Percentiles rank a stretch among this genome's conserved stretches.
phyloP scores from a whole-genome alignment of 2,888 invertebrate species.

The Muschampia plurimacula region DNA sequence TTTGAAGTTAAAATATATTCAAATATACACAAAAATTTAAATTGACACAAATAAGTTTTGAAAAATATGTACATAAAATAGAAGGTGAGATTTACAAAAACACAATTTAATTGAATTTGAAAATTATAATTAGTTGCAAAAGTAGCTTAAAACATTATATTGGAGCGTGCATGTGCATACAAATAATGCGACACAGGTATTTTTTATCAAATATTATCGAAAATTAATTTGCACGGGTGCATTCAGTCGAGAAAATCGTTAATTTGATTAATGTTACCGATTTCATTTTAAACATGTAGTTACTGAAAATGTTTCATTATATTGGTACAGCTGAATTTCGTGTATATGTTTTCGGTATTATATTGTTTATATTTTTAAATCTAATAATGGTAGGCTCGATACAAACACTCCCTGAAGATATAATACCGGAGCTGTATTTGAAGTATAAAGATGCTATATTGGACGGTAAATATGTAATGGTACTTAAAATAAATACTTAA shows the following conservation, averaged over 20 bases:
- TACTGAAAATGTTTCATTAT: slow-evolving; percentile 39
- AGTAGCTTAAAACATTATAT: not conserved
- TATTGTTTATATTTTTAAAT: not conserved
- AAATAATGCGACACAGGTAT: slow-evolving; percentile 12
- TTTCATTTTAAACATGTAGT: slow-evolving; percentile 34
- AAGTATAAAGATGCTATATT: slow-evolving; percentile 56
- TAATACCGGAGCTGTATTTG: slow-evolving; percentile 48
- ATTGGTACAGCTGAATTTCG: slow-evolving; percentile 16
- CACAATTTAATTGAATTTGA: no score
- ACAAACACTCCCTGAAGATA: slow-evolving; percentile 41
- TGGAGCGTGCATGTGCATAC: not conserved
- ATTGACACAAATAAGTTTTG: no score
- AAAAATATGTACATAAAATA: no score
- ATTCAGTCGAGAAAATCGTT: slow-evolving; percentile 51
- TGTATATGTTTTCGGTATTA: slow-evolving; percentile 22
- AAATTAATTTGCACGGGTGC: slow-evolving; percentile 62
- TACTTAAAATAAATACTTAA: not conserved
- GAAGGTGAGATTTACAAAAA: no score
- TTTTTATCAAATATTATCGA: slow-evolving; percentile 39
- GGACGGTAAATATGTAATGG: not conserved
- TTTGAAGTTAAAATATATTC: no score
- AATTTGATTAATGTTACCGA: slow-evolving; percentile 42
- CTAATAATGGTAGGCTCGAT: not conserved
- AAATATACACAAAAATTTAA: no score
- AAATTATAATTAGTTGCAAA: no score